Evolutionary conservation across 2,797 vertebrate species (phyloP).

Genomic region (Catamblyrhynchus diadema): DNA sequence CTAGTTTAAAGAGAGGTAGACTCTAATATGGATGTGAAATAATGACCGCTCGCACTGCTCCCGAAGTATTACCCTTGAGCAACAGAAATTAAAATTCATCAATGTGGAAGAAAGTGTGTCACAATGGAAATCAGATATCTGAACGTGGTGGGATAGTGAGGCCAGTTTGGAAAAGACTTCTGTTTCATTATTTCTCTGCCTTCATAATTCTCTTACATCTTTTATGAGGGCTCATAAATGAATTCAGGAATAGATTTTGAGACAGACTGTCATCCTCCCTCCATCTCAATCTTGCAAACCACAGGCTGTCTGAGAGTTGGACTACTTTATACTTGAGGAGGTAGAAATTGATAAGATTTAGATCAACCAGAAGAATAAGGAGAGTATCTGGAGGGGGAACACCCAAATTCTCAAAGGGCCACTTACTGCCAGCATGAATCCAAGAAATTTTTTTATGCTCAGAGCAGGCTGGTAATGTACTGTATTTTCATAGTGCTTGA

Average conservation of each 20-base stretch:
- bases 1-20: constrained; percentile 43
- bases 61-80: constrained; percentile 42
- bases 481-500: not conserved
- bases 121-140: constrained; percentile 29
- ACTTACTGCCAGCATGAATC: constrained; percentile 23
- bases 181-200: constrained; percentile 32
- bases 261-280: not conserved
- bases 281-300: not conserved
- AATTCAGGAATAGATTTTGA: constrained; percentile 37
- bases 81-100: constrained; percentile 67
- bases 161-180: not conserved
- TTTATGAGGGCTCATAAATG: constrained; percentile 46
- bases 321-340: not conserved
- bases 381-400: not conserved
- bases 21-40: constrained; percentile 43
- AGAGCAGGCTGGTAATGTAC: not conserved
- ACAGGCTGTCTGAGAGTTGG: not conserved
- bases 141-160: not conserved
- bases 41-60: constrained; percentile 37
- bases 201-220: constrained; percentile 51
- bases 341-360: constrained; percentile 37
- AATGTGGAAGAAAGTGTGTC: constrained; percentile 26
- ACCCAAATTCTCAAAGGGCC: constrained; percentile 15
- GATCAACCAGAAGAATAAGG: constrained; percentile 10
- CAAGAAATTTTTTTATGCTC: not conserved